Conservation (phyloP, 1,140 invertebrate genomes). For the Scaptomyza montana region DNA sequence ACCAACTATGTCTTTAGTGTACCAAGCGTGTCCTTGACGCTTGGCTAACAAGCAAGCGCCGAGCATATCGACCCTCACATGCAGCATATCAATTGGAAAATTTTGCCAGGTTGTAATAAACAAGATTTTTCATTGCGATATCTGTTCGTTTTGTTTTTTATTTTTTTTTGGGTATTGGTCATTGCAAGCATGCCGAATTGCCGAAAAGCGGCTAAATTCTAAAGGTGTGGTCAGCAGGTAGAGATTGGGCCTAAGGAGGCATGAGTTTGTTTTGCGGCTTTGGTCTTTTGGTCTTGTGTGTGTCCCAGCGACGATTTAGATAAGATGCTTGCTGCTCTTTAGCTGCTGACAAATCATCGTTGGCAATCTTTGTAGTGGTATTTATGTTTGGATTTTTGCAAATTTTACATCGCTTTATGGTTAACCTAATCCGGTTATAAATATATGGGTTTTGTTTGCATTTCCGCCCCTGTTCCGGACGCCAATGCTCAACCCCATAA, state of each 20-base stretch:
- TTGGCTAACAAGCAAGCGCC: conserved; percentile 58
- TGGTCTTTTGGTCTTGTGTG: conserved; percentile 16
- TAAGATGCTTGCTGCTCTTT: conserved; percentile 51
- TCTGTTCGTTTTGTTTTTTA: not conserved
- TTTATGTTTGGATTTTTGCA: conserved; percentile 62
- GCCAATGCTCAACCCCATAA: conserved; percentile 50
- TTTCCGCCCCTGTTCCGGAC: conserved; percentile 77
- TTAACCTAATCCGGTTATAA: conserved; percentile 61
- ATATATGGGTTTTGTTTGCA: conserved; percentile 58
- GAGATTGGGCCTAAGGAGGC: conserved; percentile 5
- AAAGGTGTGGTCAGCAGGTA: conserved; percentile 45
- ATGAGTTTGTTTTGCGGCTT: conserved; percentile 21
- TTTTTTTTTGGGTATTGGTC: conserved; percentile 5
- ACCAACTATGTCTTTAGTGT: not conserved
- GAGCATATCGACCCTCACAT: conserved; percentile 47
- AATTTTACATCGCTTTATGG: conserved; percentile 66
- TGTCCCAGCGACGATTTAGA: conserved; percentile 52
- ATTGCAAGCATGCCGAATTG: conserved; percentile 60
- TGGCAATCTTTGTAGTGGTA: conserved; percentile 13
- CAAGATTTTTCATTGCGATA: conserved; percentile 80
- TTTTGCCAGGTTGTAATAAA: conserved; percentile 81
- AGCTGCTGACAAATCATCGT: conserved; percentile 69
- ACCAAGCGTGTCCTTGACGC: conserved; percentile 64
- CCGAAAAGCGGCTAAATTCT: conserved; percentile 53
- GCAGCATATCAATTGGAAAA: conserved; percentile 55